These are phyloP conservation scores for Istiophorus platypterus DNA, from an alignment of 2,113 vertebrate species.

Conservation along the genomic window DNA sequence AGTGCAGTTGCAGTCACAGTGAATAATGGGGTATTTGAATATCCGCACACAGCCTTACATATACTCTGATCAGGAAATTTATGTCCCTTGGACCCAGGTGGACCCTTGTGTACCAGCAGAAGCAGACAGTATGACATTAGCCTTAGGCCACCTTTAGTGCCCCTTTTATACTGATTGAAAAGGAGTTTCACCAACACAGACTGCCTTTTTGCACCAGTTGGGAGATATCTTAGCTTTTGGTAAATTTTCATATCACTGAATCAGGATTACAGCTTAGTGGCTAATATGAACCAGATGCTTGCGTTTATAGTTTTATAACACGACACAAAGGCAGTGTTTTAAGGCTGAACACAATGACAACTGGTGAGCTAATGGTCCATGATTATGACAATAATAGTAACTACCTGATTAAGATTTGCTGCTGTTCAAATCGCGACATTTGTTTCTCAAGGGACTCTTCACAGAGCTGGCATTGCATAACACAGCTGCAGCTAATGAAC, in stretches of 20 bases:
- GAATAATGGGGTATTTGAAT: too few species aligned
- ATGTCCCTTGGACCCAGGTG: too few species aligned
- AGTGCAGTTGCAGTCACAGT: too few species aligned
- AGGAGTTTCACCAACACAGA: neutral
- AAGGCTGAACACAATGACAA: neutral
- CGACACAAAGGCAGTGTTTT: neutral
- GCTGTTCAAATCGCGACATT: neutral
- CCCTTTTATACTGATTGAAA: neutral
- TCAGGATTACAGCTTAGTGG: neutral
- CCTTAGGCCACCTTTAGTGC: neutral
- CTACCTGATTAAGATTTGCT: neutral
- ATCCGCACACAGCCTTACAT: too few species aligned
- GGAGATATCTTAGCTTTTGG: neutral
- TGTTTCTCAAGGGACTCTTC: neutral
- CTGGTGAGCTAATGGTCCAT: neutral
- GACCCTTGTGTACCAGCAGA: too few species aligned
- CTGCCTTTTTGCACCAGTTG: neutral
- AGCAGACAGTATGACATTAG: neutral
- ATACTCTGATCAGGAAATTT: too few species aligned
- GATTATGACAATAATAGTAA: neutral
- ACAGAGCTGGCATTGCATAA: neutral
- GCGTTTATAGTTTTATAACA: neutral
- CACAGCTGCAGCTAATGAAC: slow-evolving; percentile 34
- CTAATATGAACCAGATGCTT: neutral
- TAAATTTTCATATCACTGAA: neutral